Percentiles rank a stretch among this genome's conserved stretches.
Conservation (phyloP, 1,140 invertebrate genomes). For the Lepidurus packardi region DNA sequence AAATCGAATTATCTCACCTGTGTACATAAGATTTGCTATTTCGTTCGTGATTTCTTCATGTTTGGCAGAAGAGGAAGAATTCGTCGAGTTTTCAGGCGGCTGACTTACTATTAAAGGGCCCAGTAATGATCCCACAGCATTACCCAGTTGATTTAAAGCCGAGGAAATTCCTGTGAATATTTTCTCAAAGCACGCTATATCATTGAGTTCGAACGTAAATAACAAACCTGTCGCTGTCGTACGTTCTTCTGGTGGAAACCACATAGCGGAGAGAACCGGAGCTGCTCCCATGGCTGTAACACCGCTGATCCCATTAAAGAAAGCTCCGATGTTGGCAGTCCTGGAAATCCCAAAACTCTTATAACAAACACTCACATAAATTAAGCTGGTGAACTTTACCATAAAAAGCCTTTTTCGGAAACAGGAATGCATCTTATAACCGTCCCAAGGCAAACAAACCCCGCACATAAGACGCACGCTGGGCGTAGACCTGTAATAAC, state of each 20-base stretch:
- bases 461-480: constrained; percentile 38
- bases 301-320: constrained; percentile 28
- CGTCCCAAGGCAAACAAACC: constrained; percentile 39
- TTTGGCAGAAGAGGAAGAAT: constrained; percentile 25
- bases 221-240: constrained; percentile 45
- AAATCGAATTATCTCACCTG: constrained; percentile 29
- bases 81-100: constrained; percentile 30
- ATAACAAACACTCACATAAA: constrained; percentile 44
- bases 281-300: constrained; percentile 12
- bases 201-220: constrained; percentile 14
- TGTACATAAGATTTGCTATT: constrained; percentile 39
- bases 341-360: constrained; percentile 43
- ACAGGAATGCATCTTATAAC: constrained; percentile 41
- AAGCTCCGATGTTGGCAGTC: constrained; percentile 43
- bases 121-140: constrained; percentile 45
- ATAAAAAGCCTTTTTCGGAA: constrained; percentile 35
- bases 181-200: neutral
- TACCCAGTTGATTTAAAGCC: constrained; percentile 45
- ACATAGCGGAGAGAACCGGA: neutral
- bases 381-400: constrained; percentile 42
- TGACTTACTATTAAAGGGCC: constrained; percentile 40
- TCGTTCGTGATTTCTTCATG: constrained; percentile 33
- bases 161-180: constrained; percentile 43
- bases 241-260: constrained; percentile 44
- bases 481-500: constrained; percentile 40